Evolutionary conservation across 1,140 invertebrate species (phyloP), one percentile per base, ranked within the genome.

Genomic region (Trichomalopsis sarcophagae): DNA sequence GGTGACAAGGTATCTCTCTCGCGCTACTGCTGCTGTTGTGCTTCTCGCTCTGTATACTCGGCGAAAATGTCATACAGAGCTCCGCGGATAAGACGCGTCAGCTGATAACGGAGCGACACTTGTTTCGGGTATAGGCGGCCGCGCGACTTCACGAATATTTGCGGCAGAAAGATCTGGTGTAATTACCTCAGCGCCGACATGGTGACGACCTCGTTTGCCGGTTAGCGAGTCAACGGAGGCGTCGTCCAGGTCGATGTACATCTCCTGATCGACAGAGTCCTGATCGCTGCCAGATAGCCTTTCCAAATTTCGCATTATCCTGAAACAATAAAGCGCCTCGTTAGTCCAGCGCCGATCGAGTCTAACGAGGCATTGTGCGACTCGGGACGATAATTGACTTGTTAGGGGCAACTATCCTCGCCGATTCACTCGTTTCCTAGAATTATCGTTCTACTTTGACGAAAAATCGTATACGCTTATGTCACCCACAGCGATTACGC

Each of bases 191-290:
- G 90, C 88, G 87, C 89, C 88, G 87, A 91, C 89, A 92, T 92
- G 91, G 86, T 92, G 92, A 85, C 92, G 92, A 85, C 91, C 90
- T 87, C 92, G 90, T 93, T 93, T 93, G 81, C 92, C 92, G 86
- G 91, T 93, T 86, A 93, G 90, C 89, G 92, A 93, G 89, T 93
- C 92, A 78, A 93, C 92, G 81, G 92, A 93, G 71, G 90, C 92
- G 90, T 93, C 92, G 89, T 93, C 92, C 88, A 93, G 90, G 88
- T 93, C 92, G 91, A 93, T 93, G 89, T 93, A 93, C 92, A 93
- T 93, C 89, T 93, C 92, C 90, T 91, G 92, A 92, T 93, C 91
- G 87, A 87, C 91, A 75, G 91, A 93, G 88, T 93, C 92, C 89
- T 93, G 92, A 90, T 93, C 92, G 88, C 92, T 93, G 87, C 92